Percentiles rank a stretch among this genome's conserved stretches.
Evolutionary conservation across 1,140 invertebrate species (phyloP).

Genomic region (Heliconius melpomene): DNA sequence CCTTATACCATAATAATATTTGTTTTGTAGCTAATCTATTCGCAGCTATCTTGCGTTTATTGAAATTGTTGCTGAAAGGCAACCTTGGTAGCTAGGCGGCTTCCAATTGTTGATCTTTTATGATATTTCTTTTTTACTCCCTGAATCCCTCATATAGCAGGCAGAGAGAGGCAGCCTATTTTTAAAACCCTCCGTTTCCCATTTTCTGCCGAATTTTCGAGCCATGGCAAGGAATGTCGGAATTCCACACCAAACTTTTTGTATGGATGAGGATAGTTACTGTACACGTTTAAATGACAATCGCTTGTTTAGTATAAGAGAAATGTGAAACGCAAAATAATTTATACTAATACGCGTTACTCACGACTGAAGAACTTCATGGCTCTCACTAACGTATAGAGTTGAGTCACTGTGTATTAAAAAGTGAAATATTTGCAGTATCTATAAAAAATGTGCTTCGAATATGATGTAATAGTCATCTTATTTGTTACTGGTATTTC

Average conservation of each 20-base stretch:
- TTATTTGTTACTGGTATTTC: too few species aligned
- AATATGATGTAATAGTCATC: too few species aligned
- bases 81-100: background rate
- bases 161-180: too few species aligned
- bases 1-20: background rate
- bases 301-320: background rate
- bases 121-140: too few species aligned
- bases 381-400: background rate
- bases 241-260: too few species aligned
- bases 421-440: background rate
- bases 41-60: background rate
- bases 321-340: background rate
- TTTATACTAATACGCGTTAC: background rate
- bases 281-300: background rate
- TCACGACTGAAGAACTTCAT: conserved; percentile 3
- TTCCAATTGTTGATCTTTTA: too few species aligned
- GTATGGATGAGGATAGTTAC: too few species aligned
- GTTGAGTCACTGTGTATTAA: background rate
- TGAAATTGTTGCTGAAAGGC: background rate
- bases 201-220: too few species aligned
- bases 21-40: background rate
- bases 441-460: background rate
- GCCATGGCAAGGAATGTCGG: too few species aligned
- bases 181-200: too few species aligned
- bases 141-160: too few species aligned